Conservation (phyloP, 2,797 vertebrate species). For the Scarus forsteni region DNA sequence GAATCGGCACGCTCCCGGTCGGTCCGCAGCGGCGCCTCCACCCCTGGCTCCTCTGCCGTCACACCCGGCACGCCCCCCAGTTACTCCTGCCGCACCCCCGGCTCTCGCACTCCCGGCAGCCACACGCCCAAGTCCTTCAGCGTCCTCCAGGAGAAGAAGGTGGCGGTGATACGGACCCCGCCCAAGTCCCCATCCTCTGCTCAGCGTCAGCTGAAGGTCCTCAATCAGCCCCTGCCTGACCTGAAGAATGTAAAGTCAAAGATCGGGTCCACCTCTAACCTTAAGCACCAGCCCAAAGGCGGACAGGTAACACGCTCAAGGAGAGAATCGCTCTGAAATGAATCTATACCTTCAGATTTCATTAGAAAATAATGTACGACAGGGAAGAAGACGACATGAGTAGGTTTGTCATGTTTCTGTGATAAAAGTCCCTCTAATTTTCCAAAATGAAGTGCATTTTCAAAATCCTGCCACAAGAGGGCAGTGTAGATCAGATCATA, state of each 20-base stretch:
- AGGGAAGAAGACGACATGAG: too few relatives aligned
- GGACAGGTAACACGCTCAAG: constrained; percentile 88
- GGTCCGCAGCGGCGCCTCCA: constrained; percentile 93
- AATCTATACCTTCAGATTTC: too few relatives aligned
- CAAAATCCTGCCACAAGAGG: constrained; percentile 35
- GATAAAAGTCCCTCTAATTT: not conserved
- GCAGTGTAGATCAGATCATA: constrained; percentile 10
- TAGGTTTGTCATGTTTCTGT: too few relatives aligned
- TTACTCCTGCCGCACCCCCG: constrained; percentile 94
- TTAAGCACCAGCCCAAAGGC: constrained; percentile 95
- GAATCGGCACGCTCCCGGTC: constrained; percentile 91
- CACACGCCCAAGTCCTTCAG: constrained; percentile 94
- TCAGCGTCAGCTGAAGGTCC: constrained; percentile 92
- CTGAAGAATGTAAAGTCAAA: constrained; percentile 95
- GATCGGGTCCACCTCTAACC: constrained; percentile 93
- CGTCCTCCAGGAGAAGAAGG: constrained; percentile 93
- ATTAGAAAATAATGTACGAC: too few relatives aligned
- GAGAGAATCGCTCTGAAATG: too few relatives aligned
- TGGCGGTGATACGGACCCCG: constrained; percentile 94
- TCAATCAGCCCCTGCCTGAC: constrained; percentile 94
- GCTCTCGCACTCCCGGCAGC: constrained; percentile 92
- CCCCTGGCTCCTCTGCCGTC: constrained; percentile 92
- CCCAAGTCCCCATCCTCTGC: constrained; percentile 94
- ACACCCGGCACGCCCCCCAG: constrained; percentile 94
- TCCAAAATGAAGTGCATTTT: not conserved